These are phyloP conservation scores for Hyphantria cunea DNA, from an alignment of 1,140 invertebrate species.

Conservation along the genomic window DNA sequence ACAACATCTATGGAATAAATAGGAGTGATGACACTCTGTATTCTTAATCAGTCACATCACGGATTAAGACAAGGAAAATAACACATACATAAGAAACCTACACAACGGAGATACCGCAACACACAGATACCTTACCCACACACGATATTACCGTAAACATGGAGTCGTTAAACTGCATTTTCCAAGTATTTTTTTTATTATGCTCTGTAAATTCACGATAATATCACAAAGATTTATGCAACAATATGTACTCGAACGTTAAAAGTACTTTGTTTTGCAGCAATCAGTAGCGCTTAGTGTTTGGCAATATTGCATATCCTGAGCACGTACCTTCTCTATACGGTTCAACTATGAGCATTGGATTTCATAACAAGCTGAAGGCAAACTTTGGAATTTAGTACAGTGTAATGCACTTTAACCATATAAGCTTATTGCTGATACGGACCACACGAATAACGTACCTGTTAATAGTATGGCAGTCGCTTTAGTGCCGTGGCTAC, in stretches of 20 bases:
- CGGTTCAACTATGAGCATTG: not conserved
- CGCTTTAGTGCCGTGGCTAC: too few relatives aligned
- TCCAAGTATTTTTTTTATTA: not conserved
- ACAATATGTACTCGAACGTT: not conserved
- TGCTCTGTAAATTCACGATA: not conserved
- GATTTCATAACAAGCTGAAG: conserved; percentile 19
- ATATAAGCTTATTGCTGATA: not conserved
- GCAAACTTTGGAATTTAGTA: not conserved
- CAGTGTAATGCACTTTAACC: not conserved
- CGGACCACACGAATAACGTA: too few relatives aligned
- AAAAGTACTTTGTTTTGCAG: not conserved
- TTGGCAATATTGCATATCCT: conserved; percentile 18
- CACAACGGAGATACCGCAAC: too few relatives aligned
- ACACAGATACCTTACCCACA: too few relatives aligned
- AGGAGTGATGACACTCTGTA: too few relatives aligned
- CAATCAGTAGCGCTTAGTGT: not conserved
- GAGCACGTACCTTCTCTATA: conserved; percentile 10
- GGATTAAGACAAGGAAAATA: too few relatives aligned
- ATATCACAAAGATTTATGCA: not conserved
- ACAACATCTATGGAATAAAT: too few relatives aligned
- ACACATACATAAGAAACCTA: too few relatives aligned
- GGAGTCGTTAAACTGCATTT: too few relatives aligned
- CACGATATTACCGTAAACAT: too few relatives aligned
- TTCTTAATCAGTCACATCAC: too few relatives aligned
- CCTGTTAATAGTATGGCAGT: too few relatives aligned